phyloP scores from a whole-genome alignment of 2,113 vertebrate species.

The Pseudorhombus dupliciocellatus region DNA sequence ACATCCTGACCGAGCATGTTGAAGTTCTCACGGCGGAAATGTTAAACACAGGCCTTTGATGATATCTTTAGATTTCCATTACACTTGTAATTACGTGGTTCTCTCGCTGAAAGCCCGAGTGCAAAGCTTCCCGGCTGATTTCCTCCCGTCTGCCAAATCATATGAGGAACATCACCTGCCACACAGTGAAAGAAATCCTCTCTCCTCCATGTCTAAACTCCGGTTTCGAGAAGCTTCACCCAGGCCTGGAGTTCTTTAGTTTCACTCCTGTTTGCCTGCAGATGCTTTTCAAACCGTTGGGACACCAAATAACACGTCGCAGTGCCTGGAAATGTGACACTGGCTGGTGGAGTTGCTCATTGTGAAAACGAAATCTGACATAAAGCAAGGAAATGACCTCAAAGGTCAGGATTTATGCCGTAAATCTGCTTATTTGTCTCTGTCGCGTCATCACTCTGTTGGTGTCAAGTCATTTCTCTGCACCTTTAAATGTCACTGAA shows the following conservation, averaged over 20 bases:
- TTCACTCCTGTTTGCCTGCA: too few relatives aligned
- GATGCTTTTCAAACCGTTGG: too few relatives aligned
- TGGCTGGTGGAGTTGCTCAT: neutral
- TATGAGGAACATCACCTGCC: neutral
- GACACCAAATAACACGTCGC: too few relatives aligned
- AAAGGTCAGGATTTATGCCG: neutral
- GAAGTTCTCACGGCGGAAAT: slow-evolving; percentile 9
- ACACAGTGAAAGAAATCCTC: too few relatives aligned
- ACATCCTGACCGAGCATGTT: slow-evolving; percentile 13
- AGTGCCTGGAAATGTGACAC: neutral
- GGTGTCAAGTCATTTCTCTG: neutral
- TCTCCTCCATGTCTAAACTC: neutral
- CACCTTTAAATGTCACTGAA: neutral
- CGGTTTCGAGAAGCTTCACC: neutral
- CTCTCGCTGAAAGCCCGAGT: slow-evolving; percentile 26
- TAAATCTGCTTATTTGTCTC: neutral
- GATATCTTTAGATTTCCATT: slow-evolving; percentile 58
- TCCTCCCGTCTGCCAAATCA: slow-evolving; percentile 7
- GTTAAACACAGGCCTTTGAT: slow-evolving; percentile 37
- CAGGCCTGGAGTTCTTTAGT: too few relatives aligned
- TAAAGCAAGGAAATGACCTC: slow-evolving; percentile 11
- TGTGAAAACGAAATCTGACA: slow-evolving; percentile 9
- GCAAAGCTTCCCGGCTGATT: slow-evolving; percentile 23
- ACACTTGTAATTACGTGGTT: slow-evolving; percentile 60
- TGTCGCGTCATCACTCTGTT: neutral